Evolutionary conservation across 2,888 invertebrate genomes (phyloP), one percentile per base, ranked within the genome.

Genomic region (Augiades crinisus): DNA sequence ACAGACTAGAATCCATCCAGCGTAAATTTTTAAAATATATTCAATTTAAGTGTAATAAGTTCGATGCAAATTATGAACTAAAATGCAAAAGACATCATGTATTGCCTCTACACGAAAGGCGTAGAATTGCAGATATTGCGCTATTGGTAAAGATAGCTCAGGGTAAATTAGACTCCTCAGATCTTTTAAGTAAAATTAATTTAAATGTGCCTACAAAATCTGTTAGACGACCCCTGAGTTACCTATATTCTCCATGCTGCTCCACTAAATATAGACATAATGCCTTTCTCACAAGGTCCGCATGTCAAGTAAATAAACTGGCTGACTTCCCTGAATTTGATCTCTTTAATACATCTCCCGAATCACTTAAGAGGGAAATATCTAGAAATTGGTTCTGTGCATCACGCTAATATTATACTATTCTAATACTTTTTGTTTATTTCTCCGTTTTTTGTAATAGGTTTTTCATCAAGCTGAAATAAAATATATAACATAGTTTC

Each of bases 1-100:
- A 51, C 13, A 37, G 50, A 8, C 17, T 37, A 2, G 50, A 43
- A 31, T 40, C 24, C 3, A 40, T 52, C 4, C 24, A 46, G 38
- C 14, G 16, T n/a, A 14, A n/a, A 16, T 36, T 36, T 36, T 16
- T 36, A n/a, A 36, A n/a, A 17, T 7, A 36, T 7, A 2, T 36
- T 6, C 16, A 36, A 36, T 36, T 2, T n/a, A 36, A 36, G 17
- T 16, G 36, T 8, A 14, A 17, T 6, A 14, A 14, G 4, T 16
- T 8, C 8, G 36, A 36, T 16, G 8, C 1, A 3, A 36, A 8
- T 5, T 36, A 36, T 16, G 36, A 36, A 5, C 1, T 16, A 2
- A 14, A 8, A 16, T 36, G 36, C 16, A 14, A 36, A 7, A 5
- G 36, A 17, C 17, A 36, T 36, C 36, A 36, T 8, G 2, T 16